phyloP scores from a whole-genome alignment of 1,140 invertebrate species.

The Drosophila sechellia region DNA sequence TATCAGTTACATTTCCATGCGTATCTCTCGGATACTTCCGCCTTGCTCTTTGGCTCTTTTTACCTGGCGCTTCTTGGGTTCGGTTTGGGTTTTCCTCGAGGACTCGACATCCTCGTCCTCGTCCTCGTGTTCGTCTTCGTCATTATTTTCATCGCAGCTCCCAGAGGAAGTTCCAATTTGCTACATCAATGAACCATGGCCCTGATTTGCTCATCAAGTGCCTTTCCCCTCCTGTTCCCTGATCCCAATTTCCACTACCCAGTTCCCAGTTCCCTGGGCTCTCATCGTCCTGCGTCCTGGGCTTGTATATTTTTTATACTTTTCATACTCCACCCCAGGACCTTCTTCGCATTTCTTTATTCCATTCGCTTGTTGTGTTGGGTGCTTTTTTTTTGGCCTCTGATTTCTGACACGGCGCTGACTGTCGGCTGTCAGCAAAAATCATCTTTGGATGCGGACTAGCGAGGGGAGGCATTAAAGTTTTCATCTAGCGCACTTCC shows the following conservation, averaged over 20 bases:
- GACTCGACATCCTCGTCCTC: slow-evolving; percentile 29
- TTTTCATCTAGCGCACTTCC: neutral
- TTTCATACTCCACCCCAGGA: slow-evolving; percentile 9
- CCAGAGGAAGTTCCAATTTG: slow-evolving; percentile 83
- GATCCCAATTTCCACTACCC: neutral
- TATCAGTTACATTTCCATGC: slow-evolving; percentile 76
- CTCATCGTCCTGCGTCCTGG: slow-evolving; percentile 20
- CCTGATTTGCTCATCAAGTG: slow-evolving; percentile 66
- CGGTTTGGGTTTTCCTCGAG: slow-evolving; percentile 54
- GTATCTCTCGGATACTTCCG: slow-evolving; percentile 71
- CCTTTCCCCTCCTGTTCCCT: slow-evolving; percentile 11
- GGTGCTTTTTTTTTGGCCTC: slow-evolving; percentile 29
- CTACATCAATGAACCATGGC: slow-evolving; percentile 80
- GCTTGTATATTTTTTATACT: slow-evolving; percentile 11
- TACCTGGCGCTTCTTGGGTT: slow-evolving; percentile 55
- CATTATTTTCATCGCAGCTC: slow-evolving; percentile 46
- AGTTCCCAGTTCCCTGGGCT: slow-evolving; percentile 6
- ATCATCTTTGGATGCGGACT: slow-evolving; percentile 60
- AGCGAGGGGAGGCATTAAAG: slow-evolving; percentile 41
- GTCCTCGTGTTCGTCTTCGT: slow-evolving; percentile 20
- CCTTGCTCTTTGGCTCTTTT: slow-evolving; percentile 17
- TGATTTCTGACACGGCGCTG: slow-evolving; percentile 66
- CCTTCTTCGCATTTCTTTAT: slow-evolving; percentile 44
- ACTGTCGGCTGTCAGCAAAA: slow-evolving; percentile 69
- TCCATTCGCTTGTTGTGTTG: slow-evolving; percentile 9